A percentile compares a stretch with the other conserved stretches of the same genome.
Conservation (phyloP, 2,888 invertebrate genomes). For the Hanleya hanleyi region DNA sequence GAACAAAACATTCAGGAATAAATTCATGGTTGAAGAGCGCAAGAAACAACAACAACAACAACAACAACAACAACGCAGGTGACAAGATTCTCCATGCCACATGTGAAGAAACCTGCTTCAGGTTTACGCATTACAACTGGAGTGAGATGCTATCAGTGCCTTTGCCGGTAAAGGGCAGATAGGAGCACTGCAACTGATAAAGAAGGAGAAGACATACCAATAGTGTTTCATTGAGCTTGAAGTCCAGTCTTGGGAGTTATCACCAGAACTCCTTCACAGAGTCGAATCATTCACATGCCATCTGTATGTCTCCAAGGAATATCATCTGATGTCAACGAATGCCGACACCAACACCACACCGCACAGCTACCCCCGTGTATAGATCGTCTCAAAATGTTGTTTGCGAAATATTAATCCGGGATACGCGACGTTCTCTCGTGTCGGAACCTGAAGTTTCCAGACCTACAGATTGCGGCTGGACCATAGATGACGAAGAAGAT, state of each 20-base stretch:
- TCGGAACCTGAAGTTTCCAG: constrained; percentile 12
- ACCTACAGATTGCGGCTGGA: constrained; percentile 22
- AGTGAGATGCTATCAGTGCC: constrained; percentile 36
- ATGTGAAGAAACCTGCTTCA: constrained; percentile 27
- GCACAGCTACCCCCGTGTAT: constrained; percentile 30
- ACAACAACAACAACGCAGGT: no score
- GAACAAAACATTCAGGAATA: constrained; percentile 29
- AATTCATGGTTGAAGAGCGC: constrained; percentile 25
- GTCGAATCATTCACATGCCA: constrained; percentile 30
- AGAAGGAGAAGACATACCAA: not conserved
- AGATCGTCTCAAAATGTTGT: constrained; percentile 19
- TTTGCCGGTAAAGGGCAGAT: constrained; percentile 34
- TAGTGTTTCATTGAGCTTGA: constrained; percentile 18
- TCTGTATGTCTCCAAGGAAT: constrained; percentile 21
- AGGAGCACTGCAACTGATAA: constrained; percentile 28
- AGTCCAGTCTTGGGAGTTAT: constrained; percentile 20
- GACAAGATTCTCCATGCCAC: constrained; percentile 35
- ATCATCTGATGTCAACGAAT: constrained; percentile 21
- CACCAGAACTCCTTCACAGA: constrained; percentile 18
- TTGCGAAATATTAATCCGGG: constrained; percentile 41
- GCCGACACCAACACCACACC: constrained; percentile 29
- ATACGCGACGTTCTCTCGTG: constrained; percentile 29
- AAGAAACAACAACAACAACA: constrained; percentile 8
- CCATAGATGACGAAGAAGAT: not conserved
- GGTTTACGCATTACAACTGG: constrained; percentile 20